Evolutionary conservation across 2,888 invertebrate genomes (phyloP).

Genomic region (Agonopterix subpropinquella): DNA sequence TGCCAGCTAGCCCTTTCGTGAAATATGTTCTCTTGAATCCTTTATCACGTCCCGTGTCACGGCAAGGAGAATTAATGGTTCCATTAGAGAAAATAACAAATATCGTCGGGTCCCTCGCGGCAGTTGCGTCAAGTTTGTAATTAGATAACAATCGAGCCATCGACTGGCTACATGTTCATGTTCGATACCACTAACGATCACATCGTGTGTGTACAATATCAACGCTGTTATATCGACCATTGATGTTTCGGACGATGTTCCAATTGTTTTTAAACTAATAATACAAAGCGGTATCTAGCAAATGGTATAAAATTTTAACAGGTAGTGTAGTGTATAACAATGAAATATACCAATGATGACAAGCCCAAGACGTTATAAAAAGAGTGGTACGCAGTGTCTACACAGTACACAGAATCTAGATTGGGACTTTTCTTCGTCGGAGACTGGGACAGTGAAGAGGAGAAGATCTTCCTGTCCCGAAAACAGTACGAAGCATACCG

Average conservation of each 20-base stretch:
- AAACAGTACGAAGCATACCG: constrained; percentile 32
- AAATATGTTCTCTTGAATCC: constrained; percentile 15
- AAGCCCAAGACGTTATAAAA: constrained; percentile 68
- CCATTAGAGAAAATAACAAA: constrained; percentile 51
- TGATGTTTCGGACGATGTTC: constrained; percentile 14
- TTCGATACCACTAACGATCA: constrained; percentile 50
- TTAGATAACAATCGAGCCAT: constrained; percentile 65
- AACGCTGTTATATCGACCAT: constrained; percentile 32
- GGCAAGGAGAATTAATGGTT: constrained; percentile 42
- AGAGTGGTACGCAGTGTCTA: constrained; percentile 55
- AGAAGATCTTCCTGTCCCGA: constrained; percentile 76
- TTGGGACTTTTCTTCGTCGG: constrained; percentile 83
- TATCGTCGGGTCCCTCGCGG: constrained; percentile 49
- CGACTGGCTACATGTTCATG: constrained; percentile 36
- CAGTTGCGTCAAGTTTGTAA: constrained; percentile 57
- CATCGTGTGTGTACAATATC: constrained; percentile 25
- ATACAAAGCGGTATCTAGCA: neutral
- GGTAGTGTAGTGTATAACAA: constrained; percentile 31
- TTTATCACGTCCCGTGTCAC: constrained; percentile 28
- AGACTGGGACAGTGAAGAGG: constrained; percentile 83
- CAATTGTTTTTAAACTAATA: constrained; percentile 2
- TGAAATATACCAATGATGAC: constrained; percentile 63
- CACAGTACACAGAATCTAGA: constrained; percentile 69
- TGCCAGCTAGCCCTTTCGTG: constrained; percentile 8
- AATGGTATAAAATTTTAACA: neutral